Conservation (phyloP, 2,113 vertebrate species). For the Zosterops borbonicus region DNA sequence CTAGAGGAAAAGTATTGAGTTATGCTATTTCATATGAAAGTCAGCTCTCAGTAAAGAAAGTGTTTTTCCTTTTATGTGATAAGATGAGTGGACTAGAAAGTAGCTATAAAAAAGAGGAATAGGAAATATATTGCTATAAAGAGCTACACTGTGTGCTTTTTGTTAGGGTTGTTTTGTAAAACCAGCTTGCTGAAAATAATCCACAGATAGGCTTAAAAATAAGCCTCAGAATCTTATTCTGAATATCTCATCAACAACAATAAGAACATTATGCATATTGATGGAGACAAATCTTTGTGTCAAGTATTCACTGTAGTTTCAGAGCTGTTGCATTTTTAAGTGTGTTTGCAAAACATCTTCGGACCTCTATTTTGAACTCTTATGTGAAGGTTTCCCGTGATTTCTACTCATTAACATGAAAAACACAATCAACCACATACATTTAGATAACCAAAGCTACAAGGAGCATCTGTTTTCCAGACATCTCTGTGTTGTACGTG, state of each 20-base stretch:
- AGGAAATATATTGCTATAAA: conserved; percentile 15
- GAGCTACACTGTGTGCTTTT: background rate
- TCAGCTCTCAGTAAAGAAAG: conserved; percentile 10
- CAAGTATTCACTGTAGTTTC: background rate
- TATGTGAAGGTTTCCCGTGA: background rate
- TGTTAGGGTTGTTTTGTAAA: conserved; percentile 47
- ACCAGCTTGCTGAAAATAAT: conserved; percentile 16
- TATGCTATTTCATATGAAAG: background rate
- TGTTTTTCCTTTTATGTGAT: conserved; percentile 16
- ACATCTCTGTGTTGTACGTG: conserved; percentile 26
- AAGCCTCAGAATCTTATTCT: conserved; percentile 38
- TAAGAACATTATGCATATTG: background rate
- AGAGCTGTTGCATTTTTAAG: background rate
- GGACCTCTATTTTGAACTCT: background rate
- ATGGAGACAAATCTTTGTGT: background rate
- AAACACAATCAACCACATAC: background rate
- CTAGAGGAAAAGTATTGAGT: background rate
- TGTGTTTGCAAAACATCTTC: background rate
- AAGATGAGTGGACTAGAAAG: background rate
- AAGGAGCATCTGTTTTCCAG: conserved; percentile 56
- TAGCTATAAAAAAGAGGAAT: background rate
- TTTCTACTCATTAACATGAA: background rate
- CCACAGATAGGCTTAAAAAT: conserved; percentile 60
- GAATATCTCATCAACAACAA: conserved; percentile 40
- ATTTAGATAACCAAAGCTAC: conserved; percentile 31